Evolutionary conservation across 1,140 invertebrate species (phyloP).

Genomic region (Yoshiicerus persimilis): DNA sequence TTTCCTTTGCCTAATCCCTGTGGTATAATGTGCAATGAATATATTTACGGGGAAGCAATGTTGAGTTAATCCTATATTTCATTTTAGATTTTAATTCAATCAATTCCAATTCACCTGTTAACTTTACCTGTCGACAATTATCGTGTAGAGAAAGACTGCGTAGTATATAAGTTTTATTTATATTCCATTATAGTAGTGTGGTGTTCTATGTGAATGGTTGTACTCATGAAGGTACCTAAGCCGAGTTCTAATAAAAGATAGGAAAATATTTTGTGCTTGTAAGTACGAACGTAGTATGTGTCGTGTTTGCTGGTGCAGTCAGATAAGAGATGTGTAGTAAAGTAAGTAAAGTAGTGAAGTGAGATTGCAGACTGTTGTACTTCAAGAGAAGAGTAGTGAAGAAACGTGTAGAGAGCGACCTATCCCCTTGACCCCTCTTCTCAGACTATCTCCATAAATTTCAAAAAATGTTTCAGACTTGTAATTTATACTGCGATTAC

Average conservation of each 20-base stretch:
- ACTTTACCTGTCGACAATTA: neutral
- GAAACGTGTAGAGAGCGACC: slow-evolving; percentile 4
- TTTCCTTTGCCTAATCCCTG: too few relatives aligned
- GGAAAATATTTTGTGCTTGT: neutral
- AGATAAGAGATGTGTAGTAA: neutral
- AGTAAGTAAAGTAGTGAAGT: neutral
- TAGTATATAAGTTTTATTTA: neutral
- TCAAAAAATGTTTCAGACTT: slow-evolving; percentile 40
- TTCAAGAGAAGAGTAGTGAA: neutral
- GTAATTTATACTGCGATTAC: slow-evolving; percentile 43
- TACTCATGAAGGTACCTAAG: neutral
- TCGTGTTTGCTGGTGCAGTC: neutral
- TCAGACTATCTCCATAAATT: slow-evolving; percentile 42
- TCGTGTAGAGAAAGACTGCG: neutral
- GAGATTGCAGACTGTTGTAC: neutral
- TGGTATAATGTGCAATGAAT: too few relatives aligned
- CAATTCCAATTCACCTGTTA: neutral
- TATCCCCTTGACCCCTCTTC: slow-evolving; percentile 39
- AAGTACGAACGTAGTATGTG: neutral
- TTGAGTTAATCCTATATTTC: too few relatives aligned
- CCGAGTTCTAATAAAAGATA: neutral
- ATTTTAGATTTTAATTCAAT: too few relatives aligned
- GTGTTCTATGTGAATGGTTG: neutral
- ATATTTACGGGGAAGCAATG: too few relatives aligned
- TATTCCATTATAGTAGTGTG: neutral